Base-by-base conservation (phyloP, 2,888 invertebrate species). In the Poecilus cupreus region DNA sequence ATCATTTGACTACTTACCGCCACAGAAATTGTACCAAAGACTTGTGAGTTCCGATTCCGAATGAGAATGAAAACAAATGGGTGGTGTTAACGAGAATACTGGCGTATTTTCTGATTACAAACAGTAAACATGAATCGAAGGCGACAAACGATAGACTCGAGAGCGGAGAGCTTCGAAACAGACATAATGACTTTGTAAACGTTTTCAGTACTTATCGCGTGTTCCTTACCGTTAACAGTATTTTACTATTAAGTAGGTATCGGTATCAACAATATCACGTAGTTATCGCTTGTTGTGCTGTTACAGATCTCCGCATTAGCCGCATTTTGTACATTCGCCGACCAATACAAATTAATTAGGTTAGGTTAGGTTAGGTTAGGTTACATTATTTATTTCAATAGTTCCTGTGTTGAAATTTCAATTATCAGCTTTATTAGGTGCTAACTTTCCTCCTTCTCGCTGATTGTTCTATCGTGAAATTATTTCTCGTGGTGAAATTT, bases 171-270 rank as follows among this genome's bases (percentile, higher is more conserved):
- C 64, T n/a, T 51, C 51, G 18, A 51, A 13, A 51, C 8, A 68
- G 32, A 37, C 37, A 68, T 68, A 68, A 68, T 68, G 64, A 37
- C 64, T 37, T 68, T 68, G 26, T 68, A 68, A 68, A 32, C 37
- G 37, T 68, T 37, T 68, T 68, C 64, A 37, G 16, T 46, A 76
- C 26, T 57, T 57, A 51, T 37, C 57, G 76, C 57, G 18, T 76
- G 76, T 76, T 57, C 76, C 76, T 76, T 76, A 76, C 76, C 76
- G 54, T 37, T 24, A 74, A 49, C 76, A 76, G 76, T 76, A 76
- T 76, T 74, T 57, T 37, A 68, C 64, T 37, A 68, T 68, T 68
- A 37, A 68, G 37, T n/a, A n/a, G n/a, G n/a, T n/a, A n/a, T n/a
- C n/a, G n/a, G n/a, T 68, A 68, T 16, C 22, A 51, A 37, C 39